Base-by-base conservation (phyloP, 2,888 invertebrate species). In the Thera obeliscata region DNA sequence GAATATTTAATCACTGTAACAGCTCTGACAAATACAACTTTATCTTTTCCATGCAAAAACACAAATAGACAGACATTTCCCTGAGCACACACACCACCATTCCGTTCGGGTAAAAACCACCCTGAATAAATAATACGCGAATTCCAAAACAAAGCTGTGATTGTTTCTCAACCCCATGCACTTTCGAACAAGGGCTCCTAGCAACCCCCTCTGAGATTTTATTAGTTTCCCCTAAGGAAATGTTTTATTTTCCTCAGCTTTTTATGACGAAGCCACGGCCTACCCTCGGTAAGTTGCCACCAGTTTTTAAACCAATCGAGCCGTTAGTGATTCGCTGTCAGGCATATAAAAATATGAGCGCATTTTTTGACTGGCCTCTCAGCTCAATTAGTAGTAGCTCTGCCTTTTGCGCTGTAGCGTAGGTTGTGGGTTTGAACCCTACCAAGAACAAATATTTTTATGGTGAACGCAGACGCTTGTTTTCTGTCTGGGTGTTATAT, bases 191-290 rank as follows among this genome's bases (percentile, higher is more conserved):
- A 57, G 64, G 66, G 68, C 58, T 52, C 75, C 71, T 72, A 71
- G 74, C 76, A 71, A 76, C 75, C 56, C 77, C 71, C 75, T 70
- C 57, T 41, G 33, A 57, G 64, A 69, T 75, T 73, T 75, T 75
- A 76, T 75, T 76, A 71, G 66, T 71, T 69, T 65, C 60, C 69
- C 22, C 70, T 60, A 11, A 67, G 67, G 70, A 71, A 69, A 71
- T 70, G 69, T 73, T 70, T 72, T 71, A 71, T 74, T 72, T 71
- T 74, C 64, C 67, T 69, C 56, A 41, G 46, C 49, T 61, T 64
- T 68, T 68, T 68, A 69, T 63, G 52, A 46, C 55, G 49, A 56
- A 50, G 63, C 41, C 48, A 58, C 58, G 49, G 43, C 9, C 43
- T 9, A 38, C 43, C 43, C 7, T 7, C 9, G 43, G 43, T n/a